Percentiles rank a stretch among this genome's conserved stretches.
These are phyloP conservation scores for Setipinna tenuifilis DNA, from an alignment of 2,797 vertebrate species.

Conservation along the genomic window DNA sequence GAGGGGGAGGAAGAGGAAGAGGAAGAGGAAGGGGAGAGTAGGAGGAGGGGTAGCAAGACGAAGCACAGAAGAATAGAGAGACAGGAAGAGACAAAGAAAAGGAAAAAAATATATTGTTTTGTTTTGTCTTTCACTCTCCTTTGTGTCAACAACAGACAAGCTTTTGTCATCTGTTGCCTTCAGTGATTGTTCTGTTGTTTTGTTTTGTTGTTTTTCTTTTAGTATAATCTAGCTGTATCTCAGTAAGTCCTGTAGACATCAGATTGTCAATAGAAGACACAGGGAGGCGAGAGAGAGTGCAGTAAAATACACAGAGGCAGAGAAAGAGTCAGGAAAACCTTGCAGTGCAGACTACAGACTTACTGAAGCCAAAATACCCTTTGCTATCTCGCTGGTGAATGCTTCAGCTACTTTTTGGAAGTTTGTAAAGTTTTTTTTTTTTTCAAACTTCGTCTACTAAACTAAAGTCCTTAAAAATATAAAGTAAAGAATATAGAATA, in stretches of 20 bases:
- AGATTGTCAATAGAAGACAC: background rate
- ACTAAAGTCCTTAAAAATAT: background rate
- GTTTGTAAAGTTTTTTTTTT: too few relatives aligned
- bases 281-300: background rate
- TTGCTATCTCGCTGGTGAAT: background rate
- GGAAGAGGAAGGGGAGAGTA: background rate
- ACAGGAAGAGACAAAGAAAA: background rate
- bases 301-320: background rate
- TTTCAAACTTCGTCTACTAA: background rate
- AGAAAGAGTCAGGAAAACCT: background rate
- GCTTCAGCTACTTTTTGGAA: background rate
- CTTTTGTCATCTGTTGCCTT: background rate
- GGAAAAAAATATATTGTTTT: background rate
- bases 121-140: constrained; percentile 8
- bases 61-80: constrained; percentile 19
- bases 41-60: background rate
- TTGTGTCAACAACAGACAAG: constrained; percentile 19
- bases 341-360: background rate
- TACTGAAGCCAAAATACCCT: background rate
- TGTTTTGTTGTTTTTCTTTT: constrained; percentile 3
- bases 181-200: background rate
- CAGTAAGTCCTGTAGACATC: background rate
- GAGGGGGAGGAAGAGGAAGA: background rate
- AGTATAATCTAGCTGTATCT: constrained; percentile 1
- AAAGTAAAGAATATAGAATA: too few relatives aligned